Evolutionary conservation across 2,888 invertebrate genomes (phyloP).

Genomic region (Eudasyphora cyanicolor): DNA sequence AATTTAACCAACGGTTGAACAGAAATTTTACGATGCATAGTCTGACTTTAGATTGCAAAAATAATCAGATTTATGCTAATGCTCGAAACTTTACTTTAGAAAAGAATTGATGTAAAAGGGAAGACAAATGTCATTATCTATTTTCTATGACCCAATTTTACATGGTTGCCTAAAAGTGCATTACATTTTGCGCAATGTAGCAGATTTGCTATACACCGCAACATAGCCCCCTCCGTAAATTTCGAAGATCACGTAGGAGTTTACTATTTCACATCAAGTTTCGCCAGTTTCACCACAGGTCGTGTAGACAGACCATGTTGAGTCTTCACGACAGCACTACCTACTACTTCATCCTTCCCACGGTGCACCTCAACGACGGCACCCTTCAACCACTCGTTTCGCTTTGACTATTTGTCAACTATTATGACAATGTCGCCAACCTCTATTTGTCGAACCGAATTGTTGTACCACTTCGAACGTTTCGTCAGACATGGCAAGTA

Average conservation of each 20-base stretch:
- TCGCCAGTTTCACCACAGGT: slow-evolving; percentile 49
- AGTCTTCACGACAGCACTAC: slow-evolving; percentile 56
- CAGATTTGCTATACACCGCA: slow-evolving; percentile 1
- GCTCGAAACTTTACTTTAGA: not conserved
- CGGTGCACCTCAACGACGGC: slow-evolving; percentile 47
- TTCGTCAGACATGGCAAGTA: slow-evolving; percentile 50
- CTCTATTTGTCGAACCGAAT: slow-evolving; percentile 11
- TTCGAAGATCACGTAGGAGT: slow-evolving; percentile 27
- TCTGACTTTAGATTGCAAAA: not conserved
- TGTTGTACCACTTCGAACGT: slow-evolving; percentile 45
- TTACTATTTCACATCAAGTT: slow-evolving; percentile 49
- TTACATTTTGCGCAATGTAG: not conserved
- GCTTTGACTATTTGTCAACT: slow-evolving; percentile 54
- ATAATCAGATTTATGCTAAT: not conserved
- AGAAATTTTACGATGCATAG: not conserved
- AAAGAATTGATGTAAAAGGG: not conserved
- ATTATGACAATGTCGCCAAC: slow-evolving; percentile 52
- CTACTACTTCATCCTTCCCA: slow-evolving; percentile 47
- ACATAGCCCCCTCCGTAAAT: slow-evolving; percentile 50
- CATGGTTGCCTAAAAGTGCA: not conserved
- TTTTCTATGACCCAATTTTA: not conserved
- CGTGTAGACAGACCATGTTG: slow-evolving; percentile 41
- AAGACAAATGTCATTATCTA: not conserved
- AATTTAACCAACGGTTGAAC: slow-evolving; percentile 6
- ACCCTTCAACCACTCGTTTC: slow-evolving; percentile 56